phyloP scores from a whole-genome alignment of 2,113 vertebrate species.

The Callorhinus ursinus region DNA sequence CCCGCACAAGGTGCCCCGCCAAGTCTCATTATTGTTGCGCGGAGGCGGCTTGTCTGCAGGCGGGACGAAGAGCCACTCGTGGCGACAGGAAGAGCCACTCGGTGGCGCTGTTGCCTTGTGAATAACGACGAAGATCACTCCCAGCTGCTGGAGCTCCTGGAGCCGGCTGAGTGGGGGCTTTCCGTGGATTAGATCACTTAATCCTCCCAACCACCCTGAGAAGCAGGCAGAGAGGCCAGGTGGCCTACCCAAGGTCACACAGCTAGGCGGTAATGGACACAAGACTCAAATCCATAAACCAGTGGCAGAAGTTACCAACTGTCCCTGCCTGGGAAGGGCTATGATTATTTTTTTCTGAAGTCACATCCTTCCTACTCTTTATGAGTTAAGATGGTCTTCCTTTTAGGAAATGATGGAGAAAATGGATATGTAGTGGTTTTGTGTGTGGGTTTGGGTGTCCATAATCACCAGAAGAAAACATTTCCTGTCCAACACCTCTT shows the following conservation, averaged over 20 bases:
- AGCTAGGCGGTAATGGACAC: not conserved
- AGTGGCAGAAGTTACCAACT: not conserved
- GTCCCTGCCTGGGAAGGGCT: not conserved
- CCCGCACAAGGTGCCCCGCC: not conserved
- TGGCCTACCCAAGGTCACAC: not conserved
- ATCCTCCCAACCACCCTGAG: not conserved
- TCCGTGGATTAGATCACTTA: not conserved
- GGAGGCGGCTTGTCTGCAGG: not conserved
- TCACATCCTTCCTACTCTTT: not conserved
- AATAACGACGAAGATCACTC: fast-evolving
- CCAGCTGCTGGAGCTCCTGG: fast-evolving
- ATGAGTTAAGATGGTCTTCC: not conserved
- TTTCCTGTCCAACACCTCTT: not conserved
- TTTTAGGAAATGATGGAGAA: not conserved
- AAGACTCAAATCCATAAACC: not conserved
- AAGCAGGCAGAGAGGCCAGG: not conserved
- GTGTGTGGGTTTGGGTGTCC: not conserved
- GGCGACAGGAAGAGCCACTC: not conserved
- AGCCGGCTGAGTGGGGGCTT: not conserved
- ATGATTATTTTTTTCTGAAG: not conserved
- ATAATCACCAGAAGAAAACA: not conserved
- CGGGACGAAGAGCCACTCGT: not conserved
- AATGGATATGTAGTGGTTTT: not conserved
- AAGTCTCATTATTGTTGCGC: fast-evolving
- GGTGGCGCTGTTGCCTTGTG: not conserved